phyloP scores from a whole-genome alignment of 2,797 vertebrate genomes.

The Myripristis jacobus region DNA sequence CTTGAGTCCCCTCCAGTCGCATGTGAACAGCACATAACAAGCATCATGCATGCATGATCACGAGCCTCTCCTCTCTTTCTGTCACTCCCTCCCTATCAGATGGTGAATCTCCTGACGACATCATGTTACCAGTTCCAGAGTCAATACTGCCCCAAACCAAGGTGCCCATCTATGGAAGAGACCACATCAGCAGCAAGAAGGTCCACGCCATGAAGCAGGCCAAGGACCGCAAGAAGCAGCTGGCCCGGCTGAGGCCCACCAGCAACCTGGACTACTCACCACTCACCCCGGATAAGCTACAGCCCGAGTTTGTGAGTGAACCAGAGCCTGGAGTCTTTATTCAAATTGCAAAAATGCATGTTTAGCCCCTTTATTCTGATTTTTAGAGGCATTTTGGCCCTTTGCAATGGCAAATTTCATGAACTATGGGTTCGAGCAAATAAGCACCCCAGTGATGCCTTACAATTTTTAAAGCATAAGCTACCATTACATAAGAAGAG shows the following conservation, averaged over 20 bases:
- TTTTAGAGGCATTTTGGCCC: too few relatives aligned
- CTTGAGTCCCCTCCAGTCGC: too few relatives aligned
- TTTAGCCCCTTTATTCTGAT: too few relatives aligned
- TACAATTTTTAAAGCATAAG: too few relatives aligned
- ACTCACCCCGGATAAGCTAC: constrained; percentile 84
- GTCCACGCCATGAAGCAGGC: constrained; percentile 87
- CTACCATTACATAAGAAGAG: too few relatives aligned
- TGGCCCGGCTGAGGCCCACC: constrained; percentile 84
- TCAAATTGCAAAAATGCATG: neutral
- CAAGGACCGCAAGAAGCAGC: constrained; percentile 88
- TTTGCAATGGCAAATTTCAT: too few relatives aligned
- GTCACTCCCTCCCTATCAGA: constrained; percentile 45
- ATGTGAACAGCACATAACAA: too few relatives aligned
- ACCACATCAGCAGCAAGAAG: constrained; percentile 89
- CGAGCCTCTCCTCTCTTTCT: neutral
- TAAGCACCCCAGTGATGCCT: too few relatives aligned
- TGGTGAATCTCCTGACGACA: constrained; percentile 29
- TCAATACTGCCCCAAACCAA: constrained; percentile 79
- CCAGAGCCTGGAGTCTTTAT: neutral
- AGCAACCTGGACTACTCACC: constrained; percentile 82
- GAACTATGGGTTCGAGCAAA: too few relatives aligned
- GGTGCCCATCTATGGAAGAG: constrained; percentile 86
- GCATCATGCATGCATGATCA: too few relatives aligned
- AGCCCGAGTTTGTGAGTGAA: constrained; percentile 89
- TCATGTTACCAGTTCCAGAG: constrained; percentile 52